phyloP scores from a whole-genome alignment of 2,797 vertebrate species.

The Carapus acus region DNA sequence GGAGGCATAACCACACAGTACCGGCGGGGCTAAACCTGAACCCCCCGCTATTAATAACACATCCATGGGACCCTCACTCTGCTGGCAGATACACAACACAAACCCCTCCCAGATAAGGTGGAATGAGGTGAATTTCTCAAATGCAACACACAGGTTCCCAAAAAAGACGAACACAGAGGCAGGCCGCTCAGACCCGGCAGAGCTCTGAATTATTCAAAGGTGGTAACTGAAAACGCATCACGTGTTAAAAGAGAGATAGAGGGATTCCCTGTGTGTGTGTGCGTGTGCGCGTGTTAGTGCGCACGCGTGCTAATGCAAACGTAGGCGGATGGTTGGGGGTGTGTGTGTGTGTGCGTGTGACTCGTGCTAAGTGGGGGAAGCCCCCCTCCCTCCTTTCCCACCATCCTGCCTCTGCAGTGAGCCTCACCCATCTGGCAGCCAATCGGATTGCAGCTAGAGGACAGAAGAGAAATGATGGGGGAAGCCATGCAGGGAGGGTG shows the following conservation, averaged over 20 bases:
- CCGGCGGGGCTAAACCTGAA: slow-evolving; percentile 43
- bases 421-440: slow-evolving; percentile 64
- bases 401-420: slow-evolving; percentile 67
- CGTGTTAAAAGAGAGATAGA: slow-evolving; percentile 29
- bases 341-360: slow-evolving; percentile 15
- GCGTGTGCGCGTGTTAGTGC: slow-evolving; percentile 4
- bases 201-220: slow-evolving; percentile 48
- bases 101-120: slow-evolving; percentile 20
- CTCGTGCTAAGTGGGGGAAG: slow-evolving; percentile 45
- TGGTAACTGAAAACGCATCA: slow-evolving; percentile 27
- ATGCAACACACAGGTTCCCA: background rate
- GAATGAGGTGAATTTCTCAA: slow-evolving; percentile 30
- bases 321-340: slow-evolving; percentile 10
- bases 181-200: slow-evolving; percentile 10
- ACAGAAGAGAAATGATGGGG: slow-evolving; percentile 42
- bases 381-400: slow-evolving; percentile 30
- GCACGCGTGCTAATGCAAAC: too few species aligned
- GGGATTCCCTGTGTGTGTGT: slow-evolving; percentile 55
- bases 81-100: slow-evolving; percentile 6
- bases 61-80: slow-evolving; percentile 37
- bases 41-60: slow-evolving; percentile 56
- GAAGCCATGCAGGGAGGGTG: slow-evolving; percentile 47
- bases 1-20: slow-evolving; percentile 48
- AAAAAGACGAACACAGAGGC: background rate
- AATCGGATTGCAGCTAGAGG: slow-evolving; percentile 45